Evolutionary conservation across 2,888 invertebrate species (phyloP).

Genomic region (Lepidocyrtinus sp.): DNA sequence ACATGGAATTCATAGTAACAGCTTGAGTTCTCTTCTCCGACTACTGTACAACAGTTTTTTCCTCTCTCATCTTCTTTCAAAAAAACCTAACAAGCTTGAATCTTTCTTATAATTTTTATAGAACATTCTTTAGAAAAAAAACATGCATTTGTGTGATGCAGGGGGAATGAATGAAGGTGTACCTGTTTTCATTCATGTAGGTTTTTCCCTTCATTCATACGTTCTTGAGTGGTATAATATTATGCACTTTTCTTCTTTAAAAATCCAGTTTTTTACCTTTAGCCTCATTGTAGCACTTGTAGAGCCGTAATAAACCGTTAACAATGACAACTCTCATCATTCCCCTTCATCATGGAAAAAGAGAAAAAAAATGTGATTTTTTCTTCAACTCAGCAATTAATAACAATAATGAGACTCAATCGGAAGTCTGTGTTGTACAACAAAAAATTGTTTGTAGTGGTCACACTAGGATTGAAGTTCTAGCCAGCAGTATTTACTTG

Average conservation of each 20-base stretch:
- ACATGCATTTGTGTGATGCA: neutral
- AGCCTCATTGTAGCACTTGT: neutral
- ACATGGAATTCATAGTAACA: conserved; percentile 52
- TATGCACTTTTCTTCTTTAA: neutral
- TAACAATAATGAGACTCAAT: conserved; percentile 36
- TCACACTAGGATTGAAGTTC: conserved; percentile 5
- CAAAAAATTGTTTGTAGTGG: conserved; percentile 22
- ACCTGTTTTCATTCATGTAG: conserved; percentile 20
- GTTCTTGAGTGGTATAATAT: conserved; percentile 2
- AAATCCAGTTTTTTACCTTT: conserved; percentile 21
- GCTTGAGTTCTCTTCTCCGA: conserved; percentile 7
- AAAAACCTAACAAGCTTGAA: neutral
- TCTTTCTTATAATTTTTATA: neutral
- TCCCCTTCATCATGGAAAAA: conserved; percentile 33
- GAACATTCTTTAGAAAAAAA: neutral
- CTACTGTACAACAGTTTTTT: neutral
- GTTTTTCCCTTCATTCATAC: conserved; percentile 18
- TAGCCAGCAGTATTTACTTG: conserved; percentile 1
- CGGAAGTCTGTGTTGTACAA: conserved; percentile 23
- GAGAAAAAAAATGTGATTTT: conserved; percentile 20
- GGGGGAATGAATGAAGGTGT: neutral
- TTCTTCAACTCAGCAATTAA: conserved; percentile 24
- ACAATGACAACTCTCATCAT: conserved; percentile 24
- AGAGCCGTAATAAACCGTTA: conserved; percentile 27
- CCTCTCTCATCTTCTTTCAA: neutral